These are phyloP conservation scores for Ramphastos sulfuratus DNA, from an alignment of 2,113 vertebrate genomes.

Conservation along the genomic window DNA sequence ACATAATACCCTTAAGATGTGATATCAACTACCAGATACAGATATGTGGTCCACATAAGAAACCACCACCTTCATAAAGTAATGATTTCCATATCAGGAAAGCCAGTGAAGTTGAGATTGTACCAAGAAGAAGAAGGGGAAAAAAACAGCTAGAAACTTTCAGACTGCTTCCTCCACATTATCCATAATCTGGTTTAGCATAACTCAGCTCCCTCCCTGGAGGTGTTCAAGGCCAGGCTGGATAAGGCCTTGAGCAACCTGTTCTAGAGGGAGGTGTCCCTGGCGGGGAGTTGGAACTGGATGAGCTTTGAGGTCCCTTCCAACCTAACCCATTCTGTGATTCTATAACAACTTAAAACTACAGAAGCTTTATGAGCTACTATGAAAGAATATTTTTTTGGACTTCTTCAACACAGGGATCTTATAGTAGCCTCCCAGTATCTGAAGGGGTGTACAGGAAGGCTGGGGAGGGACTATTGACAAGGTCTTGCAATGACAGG, in stretches of 20 bases:
- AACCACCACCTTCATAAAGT: not conserved
- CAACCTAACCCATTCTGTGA: no score
- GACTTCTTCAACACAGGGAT: not conserved
- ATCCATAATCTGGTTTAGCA: not conserved
- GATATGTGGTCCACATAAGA: not conserved
- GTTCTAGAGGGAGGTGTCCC: no score
- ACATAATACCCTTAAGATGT: not conserved
- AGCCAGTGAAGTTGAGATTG: not conserved
- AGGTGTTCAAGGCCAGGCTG: no score
- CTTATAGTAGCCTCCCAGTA: no score
- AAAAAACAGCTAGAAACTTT: not conserved
- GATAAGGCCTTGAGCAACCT: no score
- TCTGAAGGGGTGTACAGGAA: no score
- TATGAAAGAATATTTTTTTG: not conserved
- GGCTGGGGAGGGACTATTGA: no score
- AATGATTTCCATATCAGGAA: not conserved
- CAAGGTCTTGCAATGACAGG: no score
- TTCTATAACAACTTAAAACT: not conserved
- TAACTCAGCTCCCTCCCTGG: no score
- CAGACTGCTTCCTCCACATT: not conserved
- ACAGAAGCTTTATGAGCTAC: not conserved
- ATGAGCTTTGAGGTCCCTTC: no score
- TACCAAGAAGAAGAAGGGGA: not conserved
- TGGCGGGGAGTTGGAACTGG: no score
- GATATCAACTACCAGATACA: not conserved